phyloP scores from a whole-genome alignment of 2,888 invertebrate genomes.

The Pristionchus entomophagus region DNA sequence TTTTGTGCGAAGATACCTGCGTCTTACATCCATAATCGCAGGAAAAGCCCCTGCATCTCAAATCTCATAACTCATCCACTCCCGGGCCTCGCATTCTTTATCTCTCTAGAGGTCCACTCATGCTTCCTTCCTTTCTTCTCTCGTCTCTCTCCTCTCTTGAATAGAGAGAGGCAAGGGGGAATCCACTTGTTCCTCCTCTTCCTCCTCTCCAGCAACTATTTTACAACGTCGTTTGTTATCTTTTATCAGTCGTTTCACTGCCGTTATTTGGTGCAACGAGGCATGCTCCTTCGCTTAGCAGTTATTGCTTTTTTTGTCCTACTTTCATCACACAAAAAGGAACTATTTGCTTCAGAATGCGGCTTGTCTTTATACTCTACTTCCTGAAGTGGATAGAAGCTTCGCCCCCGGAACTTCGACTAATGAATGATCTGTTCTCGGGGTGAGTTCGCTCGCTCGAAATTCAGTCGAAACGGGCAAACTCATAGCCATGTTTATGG shows the following conservation, averaged over 20 bases:
- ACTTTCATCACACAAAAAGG: no score
- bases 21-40: no score
- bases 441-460: constrained; percentile 53
- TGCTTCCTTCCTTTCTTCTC: constrained; percentile 41
- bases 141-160: neutral
- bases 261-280: neutral
- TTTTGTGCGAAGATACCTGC: no score
- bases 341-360: neutral
- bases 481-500: no score
- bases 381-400: neutral
- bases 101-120: constrained; percentile 38
- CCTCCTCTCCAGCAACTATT: neutral
- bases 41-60: neutral
- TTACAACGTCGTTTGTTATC: constrained; percentile 11
- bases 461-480: neutral
- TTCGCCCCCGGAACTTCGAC: constrained; percentile 68
- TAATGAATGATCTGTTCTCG: constrained; percentile 68
- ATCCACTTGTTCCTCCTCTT: neutral
- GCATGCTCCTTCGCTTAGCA: neutral
- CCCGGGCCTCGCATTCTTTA: neutral
- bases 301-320: neutral
- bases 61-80: constrained; percentile 18
- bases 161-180: neutral
- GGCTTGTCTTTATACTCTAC: neutral
- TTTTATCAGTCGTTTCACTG: neutral